Conservation (phyloP, 2,888 invertebrate species). For the Theretra japonica region DNA sequence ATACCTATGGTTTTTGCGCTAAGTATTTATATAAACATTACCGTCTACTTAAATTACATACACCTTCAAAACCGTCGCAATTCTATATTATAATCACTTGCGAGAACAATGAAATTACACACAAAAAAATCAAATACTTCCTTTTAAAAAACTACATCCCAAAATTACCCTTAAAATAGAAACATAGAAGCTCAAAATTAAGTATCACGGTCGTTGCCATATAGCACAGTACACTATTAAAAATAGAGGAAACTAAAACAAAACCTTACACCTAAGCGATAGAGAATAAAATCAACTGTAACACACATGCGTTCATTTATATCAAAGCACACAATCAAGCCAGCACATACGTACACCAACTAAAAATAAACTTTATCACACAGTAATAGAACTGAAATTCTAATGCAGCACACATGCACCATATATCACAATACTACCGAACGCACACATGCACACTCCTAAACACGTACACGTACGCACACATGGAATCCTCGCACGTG, state of each 20-base stretch:
- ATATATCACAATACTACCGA: conserved; percentile 38
- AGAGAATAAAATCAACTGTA: conserved; percentile 23
- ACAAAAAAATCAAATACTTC: conserved; percentile 31
- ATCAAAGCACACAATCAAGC: conserved; percentile 40
- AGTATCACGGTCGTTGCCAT: background rate
- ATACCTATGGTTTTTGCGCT: background rate
- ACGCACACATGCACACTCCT: conserved; percentile 42
- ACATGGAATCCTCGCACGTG: conserved; percentile 41
- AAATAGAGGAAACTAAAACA: background rate
- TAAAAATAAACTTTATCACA: background rate
- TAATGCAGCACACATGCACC: conserved; percentile 35
- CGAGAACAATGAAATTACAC: conserved; percentile 32
- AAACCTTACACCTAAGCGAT: background rate
- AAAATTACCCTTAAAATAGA: background rate
- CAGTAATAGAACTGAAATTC: conserved; percentile 11
- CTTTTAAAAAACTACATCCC: conserved; percentile 17
- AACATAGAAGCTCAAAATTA: background rate
- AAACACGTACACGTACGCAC: conserved; percentile 44
- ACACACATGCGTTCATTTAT: conserved; percentile 35
- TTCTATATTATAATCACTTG: conserved; percentile 24
- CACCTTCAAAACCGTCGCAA: conserved; percentile 24
- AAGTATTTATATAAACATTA: conserved; percentile 15
- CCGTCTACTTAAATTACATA: conserved; percentile 12
- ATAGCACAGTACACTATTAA: background rate
- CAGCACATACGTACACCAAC: conserved; percentile 40